Evolutionary conservation across 1,140 invertebrate species (phyloP).

Genomic region (Prorops nasuta): DNA sequence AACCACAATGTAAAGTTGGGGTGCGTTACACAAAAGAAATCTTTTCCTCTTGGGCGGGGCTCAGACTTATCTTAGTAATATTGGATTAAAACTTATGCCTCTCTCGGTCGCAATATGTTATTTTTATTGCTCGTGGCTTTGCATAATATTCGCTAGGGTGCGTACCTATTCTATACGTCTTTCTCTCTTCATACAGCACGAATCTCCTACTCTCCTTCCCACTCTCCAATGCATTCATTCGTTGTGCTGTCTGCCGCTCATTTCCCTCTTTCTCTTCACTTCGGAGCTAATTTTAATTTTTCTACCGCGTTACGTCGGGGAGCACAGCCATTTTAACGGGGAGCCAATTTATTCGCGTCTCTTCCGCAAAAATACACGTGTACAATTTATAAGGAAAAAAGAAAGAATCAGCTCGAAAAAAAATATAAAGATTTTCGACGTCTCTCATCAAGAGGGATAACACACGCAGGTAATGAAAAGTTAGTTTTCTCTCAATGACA

Average conservation of each 20-base stretch:
- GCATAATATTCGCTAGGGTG: slow-evolving; percentile 55
- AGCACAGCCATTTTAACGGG: slow-evolving; percentile 45
- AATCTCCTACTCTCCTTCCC: neutral
- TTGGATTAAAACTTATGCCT: slow-evolving; percentile 59
- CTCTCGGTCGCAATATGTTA: slow-evolving; percentile 57
- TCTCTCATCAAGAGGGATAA: too few relatives aligned
- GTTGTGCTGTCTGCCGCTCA: neutral
- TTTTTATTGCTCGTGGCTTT: slow-evolving; percentile 59
- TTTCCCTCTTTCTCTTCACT: neutral
- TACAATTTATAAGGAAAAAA: too few relatives aligned
- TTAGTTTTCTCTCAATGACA: too few relatives aligned
- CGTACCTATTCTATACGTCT: slow-evolving; percentile 11
- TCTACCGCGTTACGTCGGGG: slow-evolving; percentile 36
- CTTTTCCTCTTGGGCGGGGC: slow-evolving; percentile 29
- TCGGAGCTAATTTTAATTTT: slow-evolving; percentile 57
- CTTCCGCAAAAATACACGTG: too few relatives aligned
- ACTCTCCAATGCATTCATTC: neutral
- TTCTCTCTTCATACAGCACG: slow-evolving; percentile 2
- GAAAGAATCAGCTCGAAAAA: too few relatives aligned
- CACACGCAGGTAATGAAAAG: too few relatives aligned
- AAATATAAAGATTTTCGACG: too few relatives aligned
- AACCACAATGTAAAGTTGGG: slow-evolving; percentile 55
- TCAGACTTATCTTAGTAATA: slow-evolving; percentile 56
- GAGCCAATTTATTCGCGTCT: too few relatives aligned
- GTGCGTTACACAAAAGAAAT: slow-evolving; percentile 57